These are phyloP conservation scores for Pollimyrus isidori DNA, from an alignment of 2,113 vertebrate genomes.

Conservation along the genomic window DNA sequence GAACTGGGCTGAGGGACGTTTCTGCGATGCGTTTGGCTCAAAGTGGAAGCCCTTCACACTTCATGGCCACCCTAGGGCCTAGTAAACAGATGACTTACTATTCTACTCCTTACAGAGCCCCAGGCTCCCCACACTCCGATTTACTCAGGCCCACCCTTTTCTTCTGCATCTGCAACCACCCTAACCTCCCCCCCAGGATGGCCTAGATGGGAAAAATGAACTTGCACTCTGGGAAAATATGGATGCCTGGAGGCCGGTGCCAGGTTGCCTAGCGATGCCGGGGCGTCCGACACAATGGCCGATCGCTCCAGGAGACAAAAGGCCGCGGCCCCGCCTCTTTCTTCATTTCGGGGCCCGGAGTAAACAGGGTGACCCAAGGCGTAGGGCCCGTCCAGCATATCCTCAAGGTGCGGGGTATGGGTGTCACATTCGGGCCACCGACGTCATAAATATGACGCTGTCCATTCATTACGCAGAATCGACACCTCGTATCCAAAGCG, in stretches of 20 bases:
- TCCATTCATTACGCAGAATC: not conserved
- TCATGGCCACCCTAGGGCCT: not conserved
- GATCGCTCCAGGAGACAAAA: constrained; percentile 18
- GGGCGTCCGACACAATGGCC: constrained; percentile 18
- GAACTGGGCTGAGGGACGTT: not conserved
- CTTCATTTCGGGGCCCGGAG: not conserved
- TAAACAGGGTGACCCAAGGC: not conserved
- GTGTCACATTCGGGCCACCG: not conserved
- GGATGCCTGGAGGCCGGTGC: constrained; percentile 15
- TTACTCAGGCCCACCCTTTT: not conserved
- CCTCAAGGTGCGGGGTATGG: not conserved
- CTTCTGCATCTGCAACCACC: not conserved
- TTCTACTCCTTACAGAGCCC: not conserved
- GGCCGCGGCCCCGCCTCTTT: not conserved
- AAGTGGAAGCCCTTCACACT: not conserved
- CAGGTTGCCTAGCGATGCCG: constrained; percentile 22
- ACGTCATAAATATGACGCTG: not conserved
- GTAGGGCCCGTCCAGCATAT: not conserved
- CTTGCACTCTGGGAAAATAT: constrained; percentile 22
- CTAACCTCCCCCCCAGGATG: not conserved
- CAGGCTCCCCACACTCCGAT: constrained; percentile 19
- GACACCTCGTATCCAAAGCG: not conserved
- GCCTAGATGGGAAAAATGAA: constrained; percentile 13
- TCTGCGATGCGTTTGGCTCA: not conserved
- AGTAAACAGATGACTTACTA: constrained; percentile 6